Evolutionary conservation across 2,888 invertebrate species (phyloP).

Genomic region (Himalopsyche tibetana): DNA sequence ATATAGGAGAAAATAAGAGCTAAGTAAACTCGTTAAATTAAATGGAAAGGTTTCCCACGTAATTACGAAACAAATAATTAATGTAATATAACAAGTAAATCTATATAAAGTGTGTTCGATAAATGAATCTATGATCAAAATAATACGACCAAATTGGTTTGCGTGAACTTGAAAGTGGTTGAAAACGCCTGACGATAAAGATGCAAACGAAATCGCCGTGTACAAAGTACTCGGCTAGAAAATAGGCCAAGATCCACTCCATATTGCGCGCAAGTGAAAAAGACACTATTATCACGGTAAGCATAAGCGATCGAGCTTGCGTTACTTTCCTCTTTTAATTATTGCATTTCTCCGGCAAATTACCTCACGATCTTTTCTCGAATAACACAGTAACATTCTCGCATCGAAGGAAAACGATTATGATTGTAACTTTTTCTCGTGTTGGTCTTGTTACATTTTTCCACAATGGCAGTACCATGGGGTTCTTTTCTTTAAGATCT

Average conservation of each 20-base stretch:
- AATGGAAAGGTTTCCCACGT: no score
- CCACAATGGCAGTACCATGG: no score
- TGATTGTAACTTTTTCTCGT: conserved; percentile 23
- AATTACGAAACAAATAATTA: no score
- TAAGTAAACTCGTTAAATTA: no score
- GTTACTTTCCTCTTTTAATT: conserved; percentile 42
- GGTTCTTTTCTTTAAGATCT: no score
- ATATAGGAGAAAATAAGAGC: no score
- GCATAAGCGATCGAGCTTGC: conserved; percentile 25
- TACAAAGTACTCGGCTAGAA: background rate
- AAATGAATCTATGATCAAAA: no score
- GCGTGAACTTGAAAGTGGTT: background rate
- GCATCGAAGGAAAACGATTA: conserved; percentile 21
- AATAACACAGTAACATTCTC: conserved; percentile 25
- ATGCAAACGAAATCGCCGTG: conserved; percentile 20
- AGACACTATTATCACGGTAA: conserved; percentile 22
- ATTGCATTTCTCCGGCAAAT: conserved; percentile 51
- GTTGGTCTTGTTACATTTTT: background rate
- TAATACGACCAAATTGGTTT: no score
- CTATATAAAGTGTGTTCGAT: no score
- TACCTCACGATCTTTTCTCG: conserved; percentile 43
- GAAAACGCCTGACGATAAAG: conserved; percentile 6
- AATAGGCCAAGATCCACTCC: conserved; percentile 34
- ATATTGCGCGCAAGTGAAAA: conserved; percentile 40
- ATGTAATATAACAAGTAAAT: no score